Conservation (phyloP, 2,113 vertebrate genomes). For the Podarcis cretensis region DNA sequence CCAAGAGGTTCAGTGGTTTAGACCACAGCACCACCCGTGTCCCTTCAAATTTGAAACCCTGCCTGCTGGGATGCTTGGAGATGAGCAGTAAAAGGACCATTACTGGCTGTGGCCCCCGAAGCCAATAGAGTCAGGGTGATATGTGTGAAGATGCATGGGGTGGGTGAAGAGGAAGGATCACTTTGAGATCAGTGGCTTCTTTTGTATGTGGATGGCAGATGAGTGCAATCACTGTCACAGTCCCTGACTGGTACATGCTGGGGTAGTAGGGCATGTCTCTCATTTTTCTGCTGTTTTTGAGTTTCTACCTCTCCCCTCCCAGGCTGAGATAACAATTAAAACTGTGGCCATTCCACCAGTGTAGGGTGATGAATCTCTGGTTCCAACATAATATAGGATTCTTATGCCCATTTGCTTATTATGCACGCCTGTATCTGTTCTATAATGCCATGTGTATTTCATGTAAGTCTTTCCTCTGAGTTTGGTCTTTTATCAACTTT, state of each 20-base stretch:
- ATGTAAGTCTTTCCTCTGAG: neutral
- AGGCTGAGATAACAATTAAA: neutral
- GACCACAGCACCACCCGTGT: no score
- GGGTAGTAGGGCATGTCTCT: neutral
- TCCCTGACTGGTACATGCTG: neutral
- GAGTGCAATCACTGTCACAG: no score
- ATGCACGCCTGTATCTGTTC: neutral
- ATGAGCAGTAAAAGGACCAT: neutral
- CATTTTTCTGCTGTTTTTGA: neutral
- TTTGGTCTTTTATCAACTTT: constrained; percentile 14
- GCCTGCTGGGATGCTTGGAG: neutral
- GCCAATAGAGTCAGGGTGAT: no score
- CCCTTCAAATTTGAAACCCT: neutral
- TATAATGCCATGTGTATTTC: constrained; percentile 15
- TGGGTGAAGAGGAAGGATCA: no score
- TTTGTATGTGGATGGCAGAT: no score
- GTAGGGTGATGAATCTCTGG: neutral
- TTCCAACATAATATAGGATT: neutral
- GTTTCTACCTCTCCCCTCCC: neutral
- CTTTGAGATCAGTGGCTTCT: no score
- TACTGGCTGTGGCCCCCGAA: neutral
- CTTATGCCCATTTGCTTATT: neutral
- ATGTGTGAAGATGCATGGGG: no score
- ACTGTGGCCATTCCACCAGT: neutral
- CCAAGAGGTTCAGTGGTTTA: no score